phyloP scores from a whole-genome alignment of 2,888 invertebrate genomes.

The Neoaliturus tenellus region DNA sequence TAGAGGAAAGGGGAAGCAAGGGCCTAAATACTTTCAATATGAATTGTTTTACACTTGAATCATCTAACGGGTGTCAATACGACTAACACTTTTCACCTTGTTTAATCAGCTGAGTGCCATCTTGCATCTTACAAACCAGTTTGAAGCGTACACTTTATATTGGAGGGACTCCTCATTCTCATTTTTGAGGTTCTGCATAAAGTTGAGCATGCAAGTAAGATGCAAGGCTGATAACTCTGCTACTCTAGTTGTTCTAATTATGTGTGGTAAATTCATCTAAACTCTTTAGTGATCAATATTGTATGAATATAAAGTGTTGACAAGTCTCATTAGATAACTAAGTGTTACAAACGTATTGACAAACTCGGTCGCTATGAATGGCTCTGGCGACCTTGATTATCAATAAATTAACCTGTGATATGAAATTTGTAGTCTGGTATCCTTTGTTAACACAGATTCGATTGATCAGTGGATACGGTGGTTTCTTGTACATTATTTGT shows the following conservation, averaged over 20 bases:
- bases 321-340: too few relatives aligned
- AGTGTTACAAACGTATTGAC: slow-evolving; percentile 1
- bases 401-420: slow-evolving; percentile 33
- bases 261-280: background rate
- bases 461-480: too few relatives aligned
- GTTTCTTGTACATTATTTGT: slow-evolving; percentile 4
- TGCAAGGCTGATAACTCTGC: background rate
- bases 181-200: background rate
- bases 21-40: too few relatives aligned
- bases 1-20: too few relatives aligned
- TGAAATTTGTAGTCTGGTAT: slow-evolving; percentile 5
- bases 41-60: too few relatives aligned
- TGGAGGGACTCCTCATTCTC: too few relatives aligned
- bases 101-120: too few relatives aligned
- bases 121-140: too few relatives aligned
- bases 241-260: background rate
- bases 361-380: background rate
- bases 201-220: background rate
- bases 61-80: too few relatives aligned
- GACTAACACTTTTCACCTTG: too few relatives aligned
- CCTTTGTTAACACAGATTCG: background rate
- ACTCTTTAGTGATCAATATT: background rate
- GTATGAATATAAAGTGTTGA: background rate
- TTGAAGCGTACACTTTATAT: too few relatives aligned
- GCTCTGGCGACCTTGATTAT: background rate